Evolutionary conservation across 2,113 vertebrate genomes (phyloP).

Genomic region (Pollimyrus isidori): DNA sequence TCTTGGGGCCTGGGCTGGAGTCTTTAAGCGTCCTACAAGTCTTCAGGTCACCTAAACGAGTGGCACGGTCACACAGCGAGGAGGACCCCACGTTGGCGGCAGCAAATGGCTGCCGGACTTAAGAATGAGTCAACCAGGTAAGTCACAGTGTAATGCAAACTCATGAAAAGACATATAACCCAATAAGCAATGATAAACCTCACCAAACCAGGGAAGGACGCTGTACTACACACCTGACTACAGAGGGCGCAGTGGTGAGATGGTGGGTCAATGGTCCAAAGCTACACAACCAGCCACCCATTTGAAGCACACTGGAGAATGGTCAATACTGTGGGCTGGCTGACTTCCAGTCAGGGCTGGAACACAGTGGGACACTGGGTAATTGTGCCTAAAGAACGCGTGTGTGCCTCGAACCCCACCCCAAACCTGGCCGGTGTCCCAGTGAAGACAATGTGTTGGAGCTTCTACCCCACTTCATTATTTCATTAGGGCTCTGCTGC

Average conservation of each 20-base stretch:
- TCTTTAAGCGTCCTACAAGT: not conserved
- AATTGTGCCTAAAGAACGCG: constrained; percentile 60
- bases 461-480: constrained; percentile 62
- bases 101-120: not conserved
- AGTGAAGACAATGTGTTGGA: constrained; percentile 62
- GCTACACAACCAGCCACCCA: not conserved
- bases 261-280: not conserved
- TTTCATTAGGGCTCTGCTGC: constrained; percentile 65
- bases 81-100: not conserved
- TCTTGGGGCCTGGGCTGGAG: not conserved
- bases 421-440: constrained; percentile 59
- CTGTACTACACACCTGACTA: not conserved
- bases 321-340: not conserved
- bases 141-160: not conserved
- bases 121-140: not conserved
- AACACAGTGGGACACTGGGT: constrained; percentile 43
- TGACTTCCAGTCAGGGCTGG: not conserved
- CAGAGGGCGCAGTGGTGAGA: not conserved
- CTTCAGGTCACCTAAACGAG: not conserved
- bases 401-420: constrained; percentile 38
- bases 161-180: not conserved
- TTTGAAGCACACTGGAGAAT: not conserved
- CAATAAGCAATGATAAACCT: not conserved
- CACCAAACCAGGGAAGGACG: not conserved
- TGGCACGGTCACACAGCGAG: not conserved